Conservation (phyloP, 2,888 invertebrate genomes). For the Smittia aterrima region DNA sequence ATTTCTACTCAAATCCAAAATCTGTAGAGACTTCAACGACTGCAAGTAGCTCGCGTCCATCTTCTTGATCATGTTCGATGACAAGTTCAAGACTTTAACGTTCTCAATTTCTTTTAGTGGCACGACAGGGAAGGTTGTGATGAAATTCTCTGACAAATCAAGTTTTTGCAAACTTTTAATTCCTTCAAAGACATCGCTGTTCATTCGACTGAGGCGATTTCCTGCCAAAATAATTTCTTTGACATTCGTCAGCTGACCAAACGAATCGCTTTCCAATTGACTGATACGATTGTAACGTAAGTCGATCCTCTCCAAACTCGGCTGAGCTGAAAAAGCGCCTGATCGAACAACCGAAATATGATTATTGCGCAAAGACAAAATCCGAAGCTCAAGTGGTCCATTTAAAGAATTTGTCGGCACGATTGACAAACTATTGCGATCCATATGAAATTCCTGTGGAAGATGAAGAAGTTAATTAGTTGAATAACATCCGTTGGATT, state of each 20-base stretch:
- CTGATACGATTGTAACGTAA: slow-evolving; percentile 76
- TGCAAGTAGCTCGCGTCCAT: slow-evolving; percentile 73
- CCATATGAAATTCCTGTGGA: slow-evolving; percentile 71
- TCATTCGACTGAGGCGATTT: slow-evolving; percentile 75
- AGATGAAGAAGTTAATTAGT: slow-evolving; percentile 16
- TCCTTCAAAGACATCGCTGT: slow-evolving; percentile 78
- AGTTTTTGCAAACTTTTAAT: slow-evolving; percentile 68
- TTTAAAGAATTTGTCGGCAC: slow-evolving; percentile 79
- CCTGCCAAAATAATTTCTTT: slow-evolving; percentile 70
- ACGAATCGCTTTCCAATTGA: slow-evolving; percentile 72
- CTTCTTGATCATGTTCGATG: slow-evolving; percentile 81
- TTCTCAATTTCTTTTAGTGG: slow-evolving; percentile 69
- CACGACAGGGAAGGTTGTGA: slow-evolving; percentile 75
- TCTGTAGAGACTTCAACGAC: slow-evolving; percentile 65
- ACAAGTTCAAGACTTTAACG: slow-evolving; percentile 73
- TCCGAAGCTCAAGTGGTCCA: slow-evolving; percentile 70
- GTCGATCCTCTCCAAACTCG: slow-evolving; percentile 70
- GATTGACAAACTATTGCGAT: slow-evolving; percentile 72
- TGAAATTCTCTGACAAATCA: slow-evolving; percentile 83
- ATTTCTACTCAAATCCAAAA: slow-evolving; percentile 80
- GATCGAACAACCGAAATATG: slow-evolving; percentile 70
- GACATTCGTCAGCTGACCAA: slow-evolving; percentile 66
- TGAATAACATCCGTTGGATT: neutral
- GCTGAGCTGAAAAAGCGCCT: slow-evolving; percentile 68
- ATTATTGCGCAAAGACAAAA: slow-evolving; percentile 74